Percentiles rank a stretch among this genome's conserved stretches.
These are phyloP conservation scores for Fragum fragum DNA, from an alignment of 2,888 invertebrate genomes.

Conservation along the genomic window DNA sequence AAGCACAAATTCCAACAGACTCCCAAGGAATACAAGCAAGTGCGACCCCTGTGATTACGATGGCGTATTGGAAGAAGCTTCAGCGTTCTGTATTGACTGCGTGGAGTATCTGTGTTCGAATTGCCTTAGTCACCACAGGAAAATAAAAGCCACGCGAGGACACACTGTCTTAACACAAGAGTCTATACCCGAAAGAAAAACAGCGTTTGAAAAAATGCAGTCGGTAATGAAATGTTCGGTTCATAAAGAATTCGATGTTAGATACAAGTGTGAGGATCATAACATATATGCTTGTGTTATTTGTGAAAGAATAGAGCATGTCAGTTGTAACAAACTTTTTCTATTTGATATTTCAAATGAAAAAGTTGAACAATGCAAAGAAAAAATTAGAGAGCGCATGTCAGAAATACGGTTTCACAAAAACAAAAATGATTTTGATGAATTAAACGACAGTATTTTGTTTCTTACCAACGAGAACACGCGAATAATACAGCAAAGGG, in stretches of 20 bases:
- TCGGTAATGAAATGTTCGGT: background rate
- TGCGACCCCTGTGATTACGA: slow-evolving; percentile 42
- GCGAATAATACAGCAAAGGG: background rate
- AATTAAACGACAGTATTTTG: background rate
- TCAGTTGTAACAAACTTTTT: background rate
- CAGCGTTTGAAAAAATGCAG: background rate
- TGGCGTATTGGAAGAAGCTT: background rate
- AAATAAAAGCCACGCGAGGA: slow-evolving; percentile 33
- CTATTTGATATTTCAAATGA: background rate
- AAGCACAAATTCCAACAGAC: too few species aligned
- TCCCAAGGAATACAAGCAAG: background rate
- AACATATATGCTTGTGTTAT: slow-evolving; percentile 12
- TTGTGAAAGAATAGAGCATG: slow-evolving; percentile 9
- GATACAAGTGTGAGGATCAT: slow-evolving; percentile 22
- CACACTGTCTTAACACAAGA: slow-evolving; percentile 27
- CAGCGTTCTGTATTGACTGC: slow-evolving; percentile 38
- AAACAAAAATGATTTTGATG: background rate
- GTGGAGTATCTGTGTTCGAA: slow-evolving; percentile 36
- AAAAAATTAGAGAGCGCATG: background rate
- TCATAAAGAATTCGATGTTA: slow-evolving; percentile 9
- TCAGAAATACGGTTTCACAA: background rate
- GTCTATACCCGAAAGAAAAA: slow-evolving; percentile 11
- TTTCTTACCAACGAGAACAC: background rate
- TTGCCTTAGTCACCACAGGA: slow-evolving; percentile 33
- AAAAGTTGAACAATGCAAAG: background rate